A percentile compares a stretch with the other conserved stretches of the same genome.
Conservation (phyloP, 2,797 vertebrate genomes). For the Acrossocheilus fasciatus region DNA sequence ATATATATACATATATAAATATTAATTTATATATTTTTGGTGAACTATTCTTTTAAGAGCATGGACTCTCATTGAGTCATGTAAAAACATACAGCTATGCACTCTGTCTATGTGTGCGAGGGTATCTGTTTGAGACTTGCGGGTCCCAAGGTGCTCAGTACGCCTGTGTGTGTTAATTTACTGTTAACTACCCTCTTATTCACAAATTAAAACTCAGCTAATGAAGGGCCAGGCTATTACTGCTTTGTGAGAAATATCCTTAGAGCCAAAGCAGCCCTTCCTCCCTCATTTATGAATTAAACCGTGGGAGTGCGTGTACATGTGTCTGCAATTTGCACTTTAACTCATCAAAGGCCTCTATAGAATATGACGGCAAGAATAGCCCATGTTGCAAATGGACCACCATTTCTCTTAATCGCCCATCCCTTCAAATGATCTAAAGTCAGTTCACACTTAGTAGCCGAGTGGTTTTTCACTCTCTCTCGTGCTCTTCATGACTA, state of each 20-base stretch:
- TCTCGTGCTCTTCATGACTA: not conserved
- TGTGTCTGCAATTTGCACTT: constrained; percentile 44
- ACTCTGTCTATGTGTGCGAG: not conserved
- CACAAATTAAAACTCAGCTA: constrained; percentile 57
- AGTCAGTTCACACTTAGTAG: constrained; percentile 1
- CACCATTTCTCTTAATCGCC: not conserved
- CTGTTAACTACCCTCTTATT: constrained; percentile 52
- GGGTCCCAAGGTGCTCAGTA: constrained; percentile 29
- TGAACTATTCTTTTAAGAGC: not conserved
- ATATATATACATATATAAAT: not conserved
- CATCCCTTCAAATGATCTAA: not conserved
- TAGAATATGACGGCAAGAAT: constrained; percentile 14
- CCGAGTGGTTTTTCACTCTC: not conserved
- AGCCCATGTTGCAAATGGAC: not conserved
- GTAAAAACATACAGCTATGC: not conserved
- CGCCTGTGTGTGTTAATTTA: constrained; percentile 37
- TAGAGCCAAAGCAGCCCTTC: constrained; percentile 34
- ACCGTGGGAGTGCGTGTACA: not conserved
- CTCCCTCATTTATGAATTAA: constrained; percentile 49
- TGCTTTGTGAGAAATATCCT: constrained; percentile 45
- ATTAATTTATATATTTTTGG: not conserved
- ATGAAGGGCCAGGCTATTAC: constrained; percentile 55
- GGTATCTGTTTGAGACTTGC: constrained; percentile 11
- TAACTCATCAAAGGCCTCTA: constrained; percentile 15
- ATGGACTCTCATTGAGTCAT: not conserved